Conservation (phyloP, 2,888 invertebrate species). For the Bellardia pandia region DNA sequence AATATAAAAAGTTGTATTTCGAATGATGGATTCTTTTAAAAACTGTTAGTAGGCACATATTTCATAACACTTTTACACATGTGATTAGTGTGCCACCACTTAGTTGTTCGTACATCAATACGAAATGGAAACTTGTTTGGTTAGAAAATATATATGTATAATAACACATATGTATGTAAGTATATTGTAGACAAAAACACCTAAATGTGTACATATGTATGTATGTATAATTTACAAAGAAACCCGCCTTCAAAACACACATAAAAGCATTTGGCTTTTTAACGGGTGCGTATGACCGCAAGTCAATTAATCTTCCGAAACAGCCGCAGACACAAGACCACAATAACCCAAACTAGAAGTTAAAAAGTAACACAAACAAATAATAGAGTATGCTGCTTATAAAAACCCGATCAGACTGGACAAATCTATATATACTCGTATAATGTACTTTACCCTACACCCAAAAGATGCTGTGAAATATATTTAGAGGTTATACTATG, state of each 20-base stretch:
- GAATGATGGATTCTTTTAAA: slow-evolving; percentile 37
- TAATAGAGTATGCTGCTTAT: not conserved
- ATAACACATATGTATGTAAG: not conserved
- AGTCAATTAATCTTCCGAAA: slow-evolving; percentile 72
- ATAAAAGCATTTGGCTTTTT: slow-evolving; percentile 41
- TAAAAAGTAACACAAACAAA: slow-evolving; percentile 30
- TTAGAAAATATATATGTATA: slow-evolving; percentile 2
- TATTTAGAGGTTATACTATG: no score
- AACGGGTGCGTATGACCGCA: slow-evolving; percentile 65
- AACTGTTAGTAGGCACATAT: slow-evolving; percentile 43
- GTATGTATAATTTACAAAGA: not conserved
- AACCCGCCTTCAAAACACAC: slow-evolving; percentile 25
- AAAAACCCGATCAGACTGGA: not conserved
- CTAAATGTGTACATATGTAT: no score
- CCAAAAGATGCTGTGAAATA: no score
- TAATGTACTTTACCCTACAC: no score
- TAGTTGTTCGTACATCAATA: slow-evolving; percentile 1
- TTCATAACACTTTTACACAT: slow-evolving; percentile 49
- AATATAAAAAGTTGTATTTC: not conserved
- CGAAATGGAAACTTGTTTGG: not conserved
- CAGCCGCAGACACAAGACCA: slow-evolving; percentile 58
- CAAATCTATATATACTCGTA: no score
- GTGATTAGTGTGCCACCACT: not conserved
- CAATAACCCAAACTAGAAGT: slow-evolving; percentile 30
- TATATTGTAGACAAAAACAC: no score